Percentiles rank a stretch among this genome's conserved stretches.
These are phyloP conservation scores for Ophonus ardosiacus DNA, from an alignment of 2,888 invertebrate genomes.

Conservation along the genomic window DNA sequence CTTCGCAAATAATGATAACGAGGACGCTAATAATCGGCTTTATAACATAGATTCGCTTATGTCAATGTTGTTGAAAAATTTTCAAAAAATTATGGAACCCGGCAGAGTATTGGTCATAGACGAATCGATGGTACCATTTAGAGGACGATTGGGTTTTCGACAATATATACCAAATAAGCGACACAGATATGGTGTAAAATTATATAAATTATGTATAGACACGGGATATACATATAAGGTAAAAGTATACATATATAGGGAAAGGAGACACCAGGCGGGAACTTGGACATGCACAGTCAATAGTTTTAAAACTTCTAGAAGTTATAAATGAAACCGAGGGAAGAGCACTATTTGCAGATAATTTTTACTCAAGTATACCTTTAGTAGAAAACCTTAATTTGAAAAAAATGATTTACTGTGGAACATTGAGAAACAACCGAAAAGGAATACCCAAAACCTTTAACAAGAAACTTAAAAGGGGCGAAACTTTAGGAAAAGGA, in stretches of 20 bases:
- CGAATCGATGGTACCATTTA: no score
- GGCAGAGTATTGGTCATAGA: no score
- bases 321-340: neutral
- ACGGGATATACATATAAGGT: neutral
- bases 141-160: no score
- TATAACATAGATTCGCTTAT: no score
- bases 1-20: no score
- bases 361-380: conserved; percentile 10
- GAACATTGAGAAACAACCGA: conserved; percentile 12
- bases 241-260: conserved; percentile 1
- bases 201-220: neutral
- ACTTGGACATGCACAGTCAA: neutral
- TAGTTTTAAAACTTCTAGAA: conserved; percentile 4
- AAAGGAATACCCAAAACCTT: neutral
- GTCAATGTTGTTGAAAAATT: no score
- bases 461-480: neutral
- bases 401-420: neutral
- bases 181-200: neutral
- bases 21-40: no score
- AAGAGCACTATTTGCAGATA: neutral
- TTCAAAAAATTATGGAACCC: no score
- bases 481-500: neutral
- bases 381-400: neutral
- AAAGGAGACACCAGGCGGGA: neutral
- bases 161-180: conserved; percentile 17